These are phyloP conservation scores for Chlorodrepanis virens DNA, from an alignment of 2,113 vertebrate genomes.

Conservation along the genomic window DNA sequence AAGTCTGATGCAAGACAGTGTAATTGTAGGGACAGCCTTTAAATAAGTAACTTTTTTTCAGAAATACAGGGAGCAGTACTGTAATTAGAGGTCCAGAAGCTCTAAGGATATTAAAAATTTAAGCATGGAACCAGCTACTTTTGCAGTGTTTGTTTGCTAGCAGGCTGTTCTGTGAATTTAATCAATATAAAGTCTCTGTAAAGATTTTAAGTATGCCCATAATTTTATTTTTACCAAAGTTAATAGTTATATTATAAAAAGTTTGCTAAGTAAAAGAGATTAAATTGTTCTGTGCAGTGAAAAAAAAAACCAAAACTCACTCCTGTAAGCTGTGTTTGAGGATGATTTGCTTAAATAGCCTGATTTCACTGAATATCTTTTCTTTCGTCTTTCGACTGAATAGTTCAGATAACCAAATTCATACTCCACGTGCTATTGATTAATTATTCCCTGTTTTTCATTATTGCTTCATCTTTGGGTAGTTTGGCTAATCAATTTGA, in stretches of 20 bases:
- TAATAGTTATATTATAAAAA: background rate
- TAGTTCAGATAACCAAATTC: background rate
- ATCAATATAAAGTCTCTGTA: background rate
- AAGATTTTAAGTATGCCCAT: background rate
- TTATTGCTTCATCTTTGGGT: background rate
- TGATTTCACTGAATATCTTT: background rate
- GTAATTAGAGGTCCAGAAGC: background rate
- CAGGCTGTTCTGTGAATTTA: background rate
- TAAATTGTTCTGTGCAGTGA: background rate
- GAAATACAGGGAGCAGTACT: background rate
- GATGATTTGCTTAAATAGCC: background rate
- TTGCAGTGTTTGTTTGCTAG: background rate
- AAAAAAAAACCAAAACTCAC: background rate
- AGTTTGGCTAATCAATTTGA: background rate
- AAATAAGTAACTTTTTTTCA: background rate
- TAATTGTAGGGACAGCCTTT: background rate
- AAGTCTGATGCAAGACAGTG: background rate
- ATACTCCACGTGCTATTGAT: background rate
- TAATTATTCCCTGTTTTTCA: background rate
- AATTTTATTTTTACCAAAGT: background rate
- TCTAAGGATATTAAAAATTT: background rate
- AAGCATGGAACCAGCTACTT: background rate
- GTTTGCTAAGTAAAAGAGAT: background rate
- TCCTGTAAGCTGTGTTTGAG: background rate
- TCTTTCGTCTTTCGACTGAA: background rate